Conservation (phyloP, 2,888 invertebrate genomes). For the Cephus spinipes region DNA sequence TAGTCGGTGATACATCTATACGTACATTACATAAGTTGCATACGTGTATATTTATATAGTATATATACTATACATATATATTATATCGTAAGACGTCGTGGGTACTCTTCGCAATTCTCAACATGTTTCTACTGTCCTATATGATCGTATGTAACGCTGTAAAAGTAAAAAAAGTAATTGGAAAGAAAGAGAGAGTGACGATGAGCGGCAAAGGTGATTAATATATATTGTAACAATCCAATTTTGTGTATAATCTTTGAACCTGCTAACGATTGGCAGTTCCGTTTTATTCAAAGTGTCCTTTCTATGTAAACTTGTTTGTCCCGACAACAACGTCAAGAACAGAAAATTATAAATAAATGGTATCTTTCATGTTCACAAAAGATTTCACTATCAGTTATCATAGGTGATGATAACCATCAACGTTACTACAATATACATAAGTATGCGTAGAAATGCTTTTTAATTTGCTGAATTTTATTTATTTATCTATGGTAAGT, state of each 20-base stretch:
- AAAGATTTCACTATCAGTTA: background rate
- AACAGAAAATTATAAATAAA: conserved; percentile 54
- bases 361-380: conserved; percentile 60
- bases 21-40: conserved; percentile 6
- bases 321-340: conserved; percentile 43
- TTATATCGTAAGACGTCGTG: conserved; percentile 23
- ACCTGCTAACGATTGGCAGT: conserved; percentile 53
- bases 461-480: too few species aligned
- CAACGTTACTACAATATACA: too few species aligned
- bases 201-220: conserved; percentile 25
- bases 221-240: conserved; percentile 36
- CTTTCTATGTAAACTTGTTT: conserved; percentile 64
- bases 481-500: too few species aligned
- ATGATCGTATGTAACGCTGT: conserved; percentile 40
- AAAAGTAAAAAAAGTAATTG: conserved; percentile 26
- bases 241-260: conserved; percentile 53
- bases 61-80: conserved; percentile 19
- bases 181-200: conserved; percentile 4
- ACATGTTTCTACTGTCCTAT: conserved; percentile 24
- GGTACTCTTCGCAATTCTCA: conserved; percentile 28
- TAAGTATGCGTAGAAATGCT: too few species aligned
- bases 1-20: conserved; percentile 26
- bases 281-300: conserved; percentile 64
- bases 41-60: too few species aligned
- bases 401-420: too few species aligned